Evolutionary conservation across 2,888 invertebrate species (phyloP).

Genomic region (Aromia moschata): DNA sequence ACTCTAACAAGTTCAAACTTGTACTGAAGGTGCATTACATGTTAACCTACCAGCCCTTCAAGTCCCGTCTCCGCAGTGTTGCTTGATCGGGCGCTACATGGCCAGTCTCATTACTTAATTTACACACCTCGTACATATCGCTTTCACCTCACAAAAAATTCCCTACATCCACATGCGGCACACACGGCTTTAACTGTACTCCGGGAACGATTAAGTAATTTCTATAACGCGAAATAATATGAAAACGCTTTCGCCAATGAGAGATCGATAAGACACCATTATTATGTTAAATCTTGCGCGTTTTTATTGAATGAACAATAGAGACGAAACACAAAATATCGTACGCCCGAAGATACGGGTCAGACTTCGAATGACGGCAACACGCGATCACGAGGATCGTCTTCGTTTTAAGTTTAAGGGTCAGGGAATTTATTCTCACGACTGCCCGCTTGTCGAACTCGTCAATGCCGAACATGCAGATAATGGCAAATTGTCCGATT

Average conservation of each 20-base stretch:
- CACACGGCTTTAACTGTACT: too few species aligned
- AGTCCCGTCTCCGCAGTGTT: too few species aligned
- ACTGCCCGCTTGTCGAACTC: slow-evolving; percentile 26
- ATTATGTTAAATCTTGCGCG: slow-evolving; percentile 14
- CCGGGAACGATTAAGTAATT: background rate
- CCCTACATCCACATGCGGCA: too few species aligned
- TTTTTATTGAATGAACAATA: slow-evolving; percentile 26
- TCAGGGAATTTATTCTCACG: slow-evolving; percentile 38
- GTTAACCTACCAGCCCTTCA: too few species aligned
- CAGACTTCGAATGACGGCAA: slow-evolving; percentile 25
- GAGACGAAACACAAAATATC: slow-evolving; percentile 29
- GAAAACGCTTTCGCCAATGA: slow-evolving; percentile 4
- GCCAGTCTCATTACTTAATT: too few species aligned
- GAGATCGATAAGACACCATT: slow-evolving; percentile 19
- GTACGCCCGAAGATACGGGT: slow-evolving; percentile 39
- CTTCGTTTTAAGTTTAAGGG: slow-evolving; percentile 22
- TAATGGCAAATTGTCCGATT: slow-evolving; percentile 18
- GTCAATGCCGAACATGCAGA: slow-evolving; percentile 12
- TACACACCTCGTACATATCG: too few species aligned
- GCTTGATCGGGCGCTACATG: too few species aligned
- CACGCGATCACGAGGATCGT: slow-evolving; percentile 38
- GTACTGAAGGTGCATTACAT: too few species aligned
- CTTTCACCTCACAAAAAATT: too few species aligned
- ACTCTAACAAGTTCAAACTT: too few species aligned
- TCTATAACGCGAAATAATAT: slow-evolving; percentile 6